These are phyloP conservation scores for Platichthys flesus DNA, from an alignment of 2,113 vertebrate species.

Conservation along the genomic window DNA sequence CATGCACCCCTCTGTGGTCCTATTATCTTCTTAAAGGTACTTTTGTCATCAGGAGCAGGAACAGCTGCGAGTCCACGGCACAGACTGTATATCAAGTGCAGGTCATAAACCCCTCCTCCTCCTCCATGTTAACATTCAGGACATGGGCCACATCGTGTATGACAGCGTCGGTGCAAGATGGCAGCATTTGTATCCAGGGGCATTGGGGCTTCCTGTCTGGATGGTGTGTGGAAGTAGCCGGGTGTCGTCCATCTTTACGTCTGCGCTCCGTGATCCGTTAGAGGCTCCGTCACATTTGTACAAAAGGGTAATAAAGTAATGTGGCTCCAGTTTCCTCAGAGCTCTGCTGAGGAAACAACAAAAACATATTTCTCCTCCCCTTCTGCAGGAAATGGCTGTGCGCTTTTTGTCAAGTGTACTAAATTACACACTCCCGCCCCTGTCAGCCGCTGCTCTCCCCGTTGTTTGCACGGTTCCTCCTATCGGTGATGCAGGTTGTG, in stretches of 20 bases:
- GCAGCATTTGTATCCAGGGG: too few species aligned
- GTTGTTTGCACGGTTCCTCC: constrained; percentile 21
- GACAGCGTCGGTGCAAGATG: too few species aligned
- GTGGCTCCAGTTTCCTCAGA: not conserved
- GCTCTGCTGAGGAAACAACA: not conserved
- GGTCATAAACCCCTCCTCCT: too few species aligned
- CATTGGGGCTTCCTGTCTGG: not conserved
- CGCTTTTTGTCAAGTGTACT: not conserved
- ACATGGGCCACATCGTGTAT: too few species aligned
- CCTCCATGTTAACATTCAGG: too few species aligned
- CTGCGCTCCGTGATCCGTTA: too few species aligned
- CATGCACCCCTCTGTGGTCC: constrained; percentile 1
- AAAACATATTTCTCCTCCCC: not conserved
- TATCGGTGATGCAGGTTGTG: constrained; percentile 21
- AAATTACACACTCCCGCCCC: constrained; percentile 1
- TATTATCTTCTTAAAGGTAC: constrained; percentile 6
- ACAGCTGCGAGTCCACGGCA: too few species aligned
- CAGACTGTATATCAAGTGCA: too few species aligned
- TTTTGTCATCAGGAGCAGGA: not conserved
- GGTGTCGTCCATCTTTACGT: not conserved
- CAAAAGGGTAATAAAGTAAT: too few species aligned
- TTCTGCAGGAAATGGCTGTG: not conserved
- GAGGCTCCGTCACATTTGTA: too few species aligned
- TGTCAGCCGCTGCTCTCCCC: constrained; percentile 3
- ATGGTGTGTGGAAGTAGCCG: not conserved